phyloP scores from a whole-genome alignment of 2,797 vertebrate species.

The Poecilia gillii region DNA sequence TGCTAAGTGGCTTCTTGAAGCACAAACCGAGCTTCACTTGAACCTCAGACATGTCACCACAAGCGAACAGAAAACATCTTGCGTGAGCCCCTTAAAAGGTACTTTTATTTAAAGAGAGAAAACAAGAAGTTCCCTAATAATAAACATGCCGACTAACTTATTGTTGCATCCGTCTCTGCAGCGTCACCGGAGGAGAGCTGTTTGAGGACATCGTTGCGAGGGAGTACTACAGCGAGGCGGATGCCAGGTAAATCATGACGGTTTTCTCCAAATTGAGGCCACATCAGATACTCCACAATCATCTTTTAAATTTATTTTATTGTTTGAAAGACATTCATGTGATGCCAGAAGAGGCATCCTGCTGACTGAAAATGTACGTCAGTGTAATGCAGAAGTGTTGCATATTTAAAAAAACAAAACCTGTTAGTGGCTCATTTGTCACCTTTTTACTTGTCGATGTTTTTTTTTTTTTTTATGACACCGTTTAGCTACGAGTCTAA shows the following conservation, averaged over 20 bases:
- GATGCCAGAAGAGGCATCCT: background rate
- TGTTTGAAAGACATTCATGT: background rate
- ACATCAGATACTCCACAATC: too few species aligned
- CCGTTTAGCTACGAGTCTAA: background rate
- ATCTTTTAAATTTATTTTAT: background rate
- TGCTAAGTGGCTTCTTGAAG: conserved; percentile 15
- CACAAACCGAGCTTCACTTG: background rate
- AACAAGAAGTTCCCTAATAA: background rate
- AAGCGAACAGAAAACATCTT: background rate
- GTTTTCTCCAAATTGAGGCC: background rate
- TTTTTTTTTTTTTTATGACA: background rate
- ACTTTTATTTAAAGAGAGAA: background rate
- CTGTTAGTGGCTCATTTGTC: background rate
- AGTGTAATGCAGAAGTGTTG: background rate
- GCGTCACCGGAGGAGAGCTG: conserved; percentile 96
- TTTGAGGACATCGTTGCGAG: conserved; percentile 99
- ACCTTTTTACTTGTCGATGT: background rate
- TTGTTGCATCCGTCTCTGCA: conserved; percentile 57
- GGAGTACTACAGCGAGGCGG: conserved; percentile 98
- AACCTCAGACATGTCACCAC: background rate
- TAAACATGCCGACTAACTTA: background rate
- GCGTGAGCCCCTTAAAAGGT: background rate
- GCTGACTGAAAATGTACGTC: background rate
- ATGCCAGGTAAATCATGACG: conserved; percentile 87
- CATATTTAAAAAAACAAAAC: background rate